Evolutionary conservation across 1,140 invertebrate species (phyloP).

Genomic region (Cecropterus lyciades): DNA sequence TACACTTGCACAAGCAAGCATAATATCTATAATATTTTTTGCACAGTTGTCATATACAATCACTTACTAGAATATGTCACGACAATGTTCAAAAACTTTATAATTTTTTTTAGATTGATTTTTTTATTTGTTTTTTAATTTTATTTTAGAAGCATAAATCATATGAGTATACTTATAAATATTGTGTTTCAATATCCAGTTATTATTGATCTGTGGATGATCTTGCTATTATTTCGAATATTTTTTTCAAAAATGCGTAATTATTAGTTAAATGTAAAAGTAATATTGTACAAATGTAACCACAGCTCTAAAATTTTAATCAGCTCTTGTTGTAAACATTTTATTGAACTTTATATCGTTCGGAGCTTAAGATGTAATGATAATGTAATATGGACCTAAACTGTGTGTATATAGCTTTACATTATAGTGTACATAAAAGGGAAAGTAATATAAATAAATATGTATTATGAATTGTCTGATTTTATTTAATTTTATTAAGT

Average conservation of each 20-base stretch:
- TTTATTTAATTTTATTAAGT: slow-evolving; percentile 13
- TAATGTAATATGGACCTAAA: slow-evolving; percentile 70
- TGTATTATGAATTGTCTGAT: slow-evolving; percentile 39
- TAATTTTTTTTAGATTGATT: too few species aligned
- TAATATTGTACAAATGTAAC: slow-evolving; percentile 12
- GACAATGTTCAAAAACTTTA: too few species aligned
- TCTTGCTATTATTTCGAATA: neutral
- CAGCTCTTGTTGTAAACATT: slow-evolving; percentile 28
- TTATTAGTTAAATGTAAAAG: neutral
- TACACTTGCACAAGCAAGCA: neutral
- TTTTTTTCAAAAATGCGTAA: neutral
- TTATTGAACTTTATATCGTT: slow-evolving; percentile 30
- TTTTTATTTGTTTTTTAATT: too few species aligned
- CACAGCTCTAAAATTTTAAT: slow-evolving; percentile 18
- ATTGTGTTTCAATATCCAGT: too few species aligned
- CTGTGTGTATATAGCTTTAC: slow-evolving; percentile 73
- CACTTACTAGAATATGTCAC: too few species aligned
- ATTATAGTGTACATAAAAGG: slow-evolving; percentile 65
- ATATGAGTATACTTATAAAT: too few species aligned
- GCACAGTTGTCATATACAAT: neutral
- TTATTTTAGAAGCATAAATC: too few species aligned
- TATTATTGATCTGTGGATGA: neutral
- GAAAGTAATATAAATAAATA: slow-evolving; percentile 63
- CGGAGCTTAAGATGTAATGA: slow-evolving; percentile 45
- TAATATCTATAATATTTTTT: neutral